Evolutionary conservation across 2,888 invertebrate genomes (phyloP), one percentile per base, ranked within the genome.

Genomic region (Ptychoptera contaminata): DNA sequence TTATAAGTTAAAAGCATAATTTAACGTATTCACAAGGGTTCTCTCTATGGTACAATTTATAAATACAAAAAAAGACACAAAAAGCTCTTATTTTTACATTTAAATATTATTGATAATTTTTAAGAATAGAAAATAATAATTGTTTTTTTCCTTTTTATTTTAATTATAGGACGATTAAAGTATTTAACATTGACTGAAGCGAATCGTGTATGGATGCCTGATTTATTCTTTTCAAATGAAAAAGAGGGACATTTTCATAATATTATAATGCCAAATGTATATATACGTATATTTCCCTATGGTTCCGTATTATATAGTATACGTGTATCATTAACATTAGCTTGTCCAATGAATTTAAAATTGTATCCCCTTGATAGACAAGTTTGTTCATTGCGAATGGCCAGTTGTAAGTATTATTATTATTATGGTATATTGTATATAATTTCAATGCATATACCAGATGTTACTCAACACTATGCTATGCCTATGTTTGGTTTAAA

Each of bases 221-320:
- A 97, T 72, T 72, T 94, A 54, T 96, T 94, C 76, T 94, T 94
- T 71, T 86, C 92, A 46, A 96, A 96, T 62, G 96, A 96, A 70
- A 96, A 96, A 67, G 90, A 91, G 62, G 96, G 94, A 44, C 93
- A 93, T 64, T 87, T 94, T 64, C 93, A 94, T 72, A 87, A 92
- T 66, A 93, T 94, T 67, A 92, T 93, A 65, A 91, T 92, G 88
- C 92, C 93, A 49, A 94, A 96, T 67, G 90, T 94, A 53, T 91
- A 96, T 74, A 88, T 96, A 63, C 75, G 96, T 54, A 93, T 96
- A 63, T 91, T 92, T 68, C 90, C 91, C 47, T 82, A 91, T 57
- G 96, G 96, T 52, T 84, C 85, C 53, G 92, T 96, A 55, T 76
- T 94, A 51, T 96, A 94, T 75, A 93, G 93, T 70, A 92, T 94